Conservation (phyloP, 2,888 invertebrate genomes). For the Ectobius pallidus region DNA sequence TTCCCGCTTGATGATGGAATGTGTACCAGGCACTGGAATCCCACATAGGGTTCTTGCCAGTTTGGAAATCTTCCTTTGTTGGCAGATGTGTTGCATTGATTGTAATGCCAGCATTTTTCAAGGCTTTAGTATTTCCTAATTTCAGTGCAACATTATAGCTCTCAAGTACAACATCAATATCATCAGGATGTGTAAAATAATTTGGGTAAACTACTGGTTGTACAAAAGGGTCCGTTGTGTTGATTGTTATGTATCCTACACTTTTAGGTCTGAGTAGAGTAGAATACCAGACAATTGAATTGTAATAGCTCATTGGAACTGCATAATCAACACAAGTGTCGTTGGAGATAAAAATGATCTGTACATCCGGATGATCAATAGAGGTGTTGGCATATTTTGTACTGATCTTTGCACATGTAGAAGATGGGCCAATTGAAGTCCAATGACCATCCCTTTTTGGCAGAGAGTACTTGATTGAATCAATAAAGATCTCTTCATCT, state of each 20-base stretch:
- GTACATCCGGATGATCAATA: slow-evolving; percentile 2
- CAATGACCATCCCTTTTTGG: background rate
- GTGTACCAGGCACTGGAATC: background rate
- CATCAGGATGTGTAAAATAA: background rate
- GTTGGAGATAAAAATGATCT: background rate
- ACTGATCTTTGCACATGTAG: background rate
- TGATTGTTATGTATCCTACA: background rate
- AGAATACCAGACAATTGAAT: background rate
- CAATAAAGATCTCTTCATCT: background rate
- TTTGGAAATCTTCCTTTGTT: background rate
- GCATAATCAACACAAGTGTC: background rate
- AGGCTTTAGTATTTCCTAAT: background rate
- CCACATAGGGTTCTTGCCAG: background rate
- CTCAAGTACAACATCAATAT: background rate
- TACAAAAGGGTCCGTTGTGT: background rate
- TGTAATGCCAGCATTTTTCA: background rate
- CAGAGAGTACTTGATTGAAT: background rate
- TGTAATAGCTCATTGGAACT: background rate
- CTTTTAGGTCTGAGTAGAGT: slow-evolving; percentile 10
- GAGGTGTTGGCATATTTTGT: background rate
- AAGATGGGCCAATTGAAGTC: background rate
- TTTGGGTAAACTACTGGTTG: slow-evolving; percentile 5
- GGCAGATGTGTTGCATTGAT: background rate
- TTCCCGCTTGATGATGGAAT: background rate
- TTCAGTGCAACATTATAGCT: background rate